Evolutionary conservation across 2,113 vertebrate species (phyloP).

Genomic region (Psilopsiagon aurifrons): DNA sequence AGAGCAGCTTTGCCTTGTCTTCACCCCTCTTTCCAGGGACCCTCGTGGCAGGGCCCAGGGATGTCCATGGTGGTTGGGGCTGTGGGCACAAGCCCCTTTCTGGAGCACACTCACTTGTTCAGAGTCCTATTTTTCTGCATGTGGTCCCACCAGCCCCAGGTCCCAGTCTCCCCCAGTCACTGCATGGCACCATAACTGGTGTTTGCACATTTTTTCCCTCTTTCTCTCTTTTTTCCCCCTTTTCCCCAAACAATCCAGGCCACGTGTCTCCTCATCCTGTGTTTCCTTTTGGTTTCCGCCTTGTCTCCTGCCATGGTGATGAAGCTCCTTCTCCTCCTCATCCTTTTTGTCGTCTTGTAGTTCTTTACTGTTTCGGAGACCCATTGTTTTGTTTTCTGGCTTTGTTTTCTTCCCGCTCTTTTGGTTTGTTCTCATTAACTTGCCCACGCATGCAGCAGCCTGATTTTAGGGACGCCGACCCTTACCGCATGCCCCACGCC

Average conservation of each 20-base stretch:
- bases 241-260: conserved; percentile 80
- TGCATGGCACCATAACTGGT: conserved; percentile 85
- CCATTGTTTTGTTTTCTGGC: conserved; percentile 76
- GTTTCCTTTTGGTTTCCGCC: conserved; percentile 85
- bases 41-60: background rate
- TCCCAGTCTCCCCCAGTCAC: conserved; percentile 70
- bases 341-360: conserved; percentile 93
- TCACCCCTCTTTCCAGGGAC: background rate
- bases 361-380: conserved; percentile 74
- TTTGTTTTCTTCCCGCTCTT: conserved; percentile 65
- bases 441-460: conserved; percentile 92
- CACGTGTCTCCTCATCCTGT: conserved; percentile 83
- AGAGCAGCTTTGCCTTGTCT: background rate
- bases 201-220: conserved; percentile 79
- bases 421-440: conserved; percentile 89
- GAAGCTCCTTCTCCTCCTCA: conserved; percentile 89
- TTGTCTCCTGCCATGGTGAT: conserved; percentile 84
- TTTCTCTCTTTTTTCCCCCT: conserved; percentile 66
- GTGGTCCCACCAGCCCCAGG: conserved; percentile 39
- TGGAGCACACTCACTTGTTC: conserved; percentile 71
- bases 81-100: background rate
- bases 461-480: conserved; percentile 88
- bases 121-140: conserved; percentile 86
- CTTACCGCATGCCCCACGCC: conserved; percentile 50
- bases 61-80: background rate